Percentiles rank a stretch among this genome's conserved stretches.
phyloP scores from a whole-genome alignment of 2,888 invertebrate genomes.

The Sarcophaga carnaria region DNA sequence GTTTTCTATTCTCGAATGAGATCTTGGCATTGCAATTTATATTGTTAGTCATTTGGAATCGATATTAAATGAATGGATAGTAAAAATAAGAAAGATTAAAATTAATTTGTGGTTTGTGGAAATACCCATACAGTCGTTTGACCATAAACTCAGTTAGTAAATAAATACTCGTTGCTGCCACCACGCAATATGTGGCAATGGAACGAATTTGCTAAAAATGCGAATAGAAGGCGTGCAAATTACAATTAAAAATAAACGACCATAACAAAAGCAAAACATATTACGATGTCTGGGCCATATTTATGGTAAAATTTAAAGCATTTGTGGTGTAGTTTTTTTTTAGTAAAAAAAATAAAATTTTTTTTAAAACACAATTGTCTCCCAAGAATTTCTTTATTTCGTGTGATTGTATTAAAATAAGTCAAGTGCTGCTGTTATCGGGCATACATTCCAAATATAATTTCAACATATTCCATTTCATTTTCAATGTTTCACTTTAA shows the following conservation, averaged over 20 bases:
- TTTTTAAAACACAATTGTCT: too few species aligned
- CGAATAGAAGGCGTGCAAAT: constrained; percentile 49
- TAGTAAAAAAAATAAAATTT: too few species aligned
- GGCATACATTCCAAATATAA: too few species aligned
- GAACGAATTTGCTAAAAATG: constrained; percentile 5
- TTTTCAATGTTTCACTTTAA: background rate
- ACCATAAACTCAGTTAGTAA: constrained; percentile 8
- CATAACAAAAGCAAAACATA: background rate
- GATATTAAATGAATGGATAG: too few species aligned
- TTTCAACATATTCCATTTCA: background rate
- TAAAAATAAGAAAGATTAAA: background rate
- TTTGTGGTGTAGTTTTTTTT: too few species aligned
- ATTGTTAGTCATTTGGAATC: too few species aligned
- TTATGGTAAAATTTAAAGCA: background rate
- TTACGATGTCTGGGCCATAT: background rate
- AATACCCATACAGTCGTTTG: background rate
- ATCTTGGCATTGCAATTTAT: too few species aligned
- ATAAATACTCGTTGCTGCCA: background rate
- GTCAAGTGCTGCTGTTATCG: too few species aligned
- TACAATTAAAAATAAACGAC: constrained; percentile 26
- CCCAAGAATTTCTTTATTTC: too few species aligned
- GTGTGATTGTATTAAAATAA: too few species aligned
- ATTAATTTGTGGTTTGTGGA: background rate
- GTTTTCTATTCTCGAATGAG: too few species aligned
- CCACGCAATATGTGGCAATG: constrained; percentile 12